Evolutionary conservation across 1,140 invertebrate genomes (phyloP).

Genomic region (Brachionus koreanus): DNA sequence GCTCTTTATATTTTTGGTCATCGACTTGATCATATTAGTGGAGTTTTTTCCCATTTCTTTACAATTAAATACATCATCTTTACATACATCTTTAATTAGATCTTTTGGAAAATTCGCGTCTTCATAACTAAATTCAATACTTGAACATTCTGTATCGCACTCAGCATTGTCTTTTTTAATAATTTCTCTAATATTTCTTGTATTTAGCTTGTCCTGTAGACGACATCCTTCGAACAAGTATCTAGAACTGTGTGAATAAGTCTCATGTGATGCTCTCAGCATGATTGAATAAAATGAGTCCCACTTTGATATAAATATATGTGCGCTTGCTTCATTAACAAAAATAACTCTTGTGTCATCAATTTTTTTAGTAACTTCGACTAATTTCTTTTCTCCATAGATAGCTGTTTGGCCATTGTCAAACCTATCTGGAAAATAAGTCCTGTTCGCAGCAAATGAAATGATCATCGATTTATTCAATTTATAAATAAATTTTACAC

Average conservation of each 20-base stretch:
- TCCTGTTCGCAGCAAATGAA: neutral
- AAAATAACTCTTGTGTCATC: neutral
- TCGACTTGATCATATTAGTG: neutral
- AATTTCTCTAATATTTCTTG: neutral
- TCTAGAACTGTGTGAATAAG: neutral
- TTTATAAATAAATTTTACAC: neutral
- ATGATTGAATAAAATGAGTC: neutral
- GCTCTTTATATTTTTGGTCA: neutral
- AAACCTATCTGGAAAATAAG: neutral
- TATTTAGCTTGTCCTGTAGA: neutral
- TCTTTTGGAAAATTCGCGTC: neutral
- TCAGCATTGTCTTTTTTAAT: neutral
- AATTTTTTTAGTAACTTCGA: neutral
- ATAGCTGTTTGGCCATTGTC: neutral
- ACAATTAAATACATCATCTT: neutral
- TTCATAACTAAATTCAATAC: neutral
- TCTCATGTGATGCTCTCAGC: neutral
- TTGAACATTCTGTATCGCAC: neutral
- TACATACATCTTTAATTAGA: neutral
- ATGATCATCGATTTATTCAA: neutral
- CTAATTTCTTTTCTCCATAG: neutral
- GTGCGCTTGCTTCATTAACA: neutral
- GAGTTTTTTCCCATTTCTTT: neutral
- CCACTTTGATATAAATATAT: neutral
- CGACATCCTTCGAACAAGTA: neutral